Percentiles rank a stretch among this genome's conserved stretches.
Conservation (phyloP, 2,888 invertebrate genomes). For the Arge pagana region DNA sequence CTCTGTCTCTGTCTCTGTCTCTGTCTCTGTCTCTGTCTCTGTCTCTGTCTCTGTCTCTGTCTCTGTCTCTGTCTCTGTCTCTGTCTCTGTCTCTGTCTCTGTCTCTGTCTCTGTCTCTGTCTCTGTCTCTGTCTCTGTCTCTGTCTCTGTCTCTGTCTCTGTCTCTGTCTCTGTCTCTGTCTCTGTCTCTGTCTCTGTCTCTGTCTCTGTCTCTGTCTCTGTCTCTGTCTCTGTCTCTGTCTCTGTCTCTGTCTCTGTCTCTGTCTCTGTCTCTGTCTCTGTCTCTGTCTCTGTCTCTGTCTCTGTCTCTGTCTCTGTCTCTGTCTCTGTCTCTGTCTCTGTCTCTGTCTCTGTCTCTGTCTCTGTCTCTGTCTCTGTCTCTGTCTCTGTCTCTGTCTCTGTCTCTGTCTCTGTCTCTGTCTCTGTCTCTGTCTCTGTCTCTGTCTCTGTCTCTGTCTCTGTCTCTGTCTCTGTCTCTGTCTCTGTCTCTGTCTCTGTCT, state of each 20-base stretch:
- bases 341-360: not conserved
- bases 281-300: not conserved
- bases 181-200: not conserved
- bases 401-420: not conserved
- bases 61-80: not conserved
- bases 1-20: not conserved
- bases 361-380: not conserved
- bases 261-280: not conserved
- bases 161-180: not conserved
- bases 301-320: not conserved
- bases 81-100: not conserved
- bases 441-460: not conserved
- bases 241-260: conserved; percentile 17
- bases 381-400: not conserved
- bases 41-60: not conserved
- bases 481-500: not conserved
- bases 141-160: not conserved
- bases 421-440: not conserved
- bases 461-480: not conserved
- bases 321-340: not conserved
- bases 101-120: not conserved
- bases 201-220: not conserved
- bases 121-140: not conserved
- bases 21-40: conserved; percentile 1
- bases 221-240: conserved; percentile 9